Base-by-base conservation (phyloP, 92 coral and sea anemone species). In the Actinernus sp. region DNA sequence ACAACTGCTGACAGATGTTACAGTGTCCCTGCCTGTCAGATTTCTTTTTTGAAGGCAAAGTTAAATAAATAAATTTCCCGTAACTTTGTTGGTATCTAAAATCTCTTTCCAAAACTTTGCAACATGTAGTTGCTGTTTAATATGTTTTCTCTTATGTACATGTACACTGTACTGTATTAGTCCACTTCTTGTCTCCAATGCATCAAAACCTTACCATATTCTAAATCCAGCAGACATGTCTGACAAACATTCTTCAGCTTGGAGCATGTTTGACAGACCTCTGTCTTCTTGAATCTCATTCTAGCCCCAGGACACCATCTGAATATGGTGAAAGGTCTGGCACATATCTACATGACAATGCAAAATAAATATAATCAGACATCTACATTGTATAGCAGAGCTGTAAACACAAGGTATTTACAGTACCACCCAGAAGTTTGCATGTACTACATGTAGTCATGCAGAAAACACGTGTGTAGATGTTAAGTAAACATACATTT, bases 241-340 rank as follows among this genome's bases (percentile, higher is more conserved):
- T 95, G 99, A 46, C 99, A 95, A 32, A 95, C 88, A 57, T 95
- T 95, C 74, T 95, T 95, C 61, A 95, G 68, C 65, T 95, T 95
- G 26, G 99, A 86, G 68, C 99, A 95, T 0, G 99, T 95, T 65
- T 95, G 99, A 56, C 99, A 95, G 44, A 95, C 87, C 78, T 95
- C 99, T 57, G 99, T 95, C 71, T 95, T 95, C 67, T 95, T 95
- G 59, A 95, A 95, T 50, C 99, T 95, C 99, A 95, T 95, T 59
- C 97, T 78, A 12, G 99, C 97, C 14, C 99, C 99, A 45, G 99
- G 99, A 71, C 99, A 95, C 99, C 99, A 95, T 5, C 99, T 89
- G 58, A 95, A 95, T 40, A 95, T 89, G 31, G 99, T 95, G 63
- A 95, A 95, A 18, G 99, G 99, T 46, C 99, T 56, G 17, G 90